phyloP scores from a whole-genome alignment of 2,888 invertebrate species.

The Brachynemurus nebulosus region DNA sequence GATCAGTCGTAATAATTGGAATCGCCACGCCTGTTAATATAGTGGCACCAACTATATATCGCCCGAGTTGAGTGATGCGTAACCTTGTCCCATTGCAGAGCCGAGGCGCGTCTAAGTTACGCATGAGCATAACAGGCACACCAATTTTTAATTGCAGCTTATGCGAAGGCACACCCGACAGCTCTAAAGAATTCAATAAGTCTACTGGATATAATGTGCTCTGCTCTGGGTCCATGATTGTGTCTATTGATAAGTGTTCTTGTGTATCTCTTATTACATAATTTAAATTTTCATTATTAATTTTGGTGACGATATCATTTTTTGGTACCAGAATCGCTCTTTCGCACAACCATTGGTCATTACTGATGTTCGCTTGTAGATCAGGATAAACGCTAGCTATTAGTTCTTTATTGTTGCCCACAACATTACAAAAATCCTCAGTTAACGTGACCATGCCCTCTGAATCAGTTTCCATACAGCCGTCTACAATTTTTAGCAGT shows the following conservation, averaged over 20 bases:
- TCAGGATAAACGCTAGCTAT: slow-evolving; percentile 16
- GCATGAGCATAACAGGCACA: slow-evolving; percentile 17
- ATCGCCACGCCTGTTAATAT: slow-evolving; percentile 10
- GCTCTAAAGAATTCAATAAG: slow-evolving; percentile 19
- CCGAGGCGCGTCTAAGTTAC: background rate
- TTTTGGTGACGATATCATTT: slow-evolving; percentile 20
- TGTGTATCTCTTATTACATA: slow-evolving; percentile 1
- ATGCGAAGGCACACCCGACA: slow-evolving; percentile 19
- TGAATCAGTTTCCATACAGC: slow-evolving; percentile 13
- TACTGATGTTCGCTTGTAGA: slow-evolving; percentile 15
- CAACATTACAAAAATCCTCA: slow-evolving; percentile 16
- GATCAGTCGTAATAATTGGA: background rate
- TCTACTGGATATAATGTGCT: slow-evolving; percentile 14
- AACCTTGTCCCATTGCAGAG: background rate
- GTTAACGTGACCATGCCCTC: slow-evolving; percentile 17
- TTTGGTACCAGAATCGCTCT: slow-evolving; percentile 21
- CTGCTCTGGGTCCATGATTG: slow-evolving; percentile 16
- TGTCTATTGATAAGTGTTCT: slow-evolving; percentile 10
- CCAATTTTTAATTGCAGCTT: slow-evolving; percentile 20
- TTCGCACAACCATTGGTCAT: slow-evolving; percentile 19
- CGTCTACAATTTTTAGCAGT: slow-evolving; percentile 19
- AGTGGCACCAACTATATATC: slow-evolving; percentile 10
- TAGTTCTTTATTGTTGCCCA: slow-evolving; percentile 14
- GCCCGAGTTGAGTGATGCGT: background rate
- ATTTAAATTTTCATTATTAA: slow-evolving; percentile 20